Evolutionary conservation across 2,888 invertebrate species (phyloP).

Genomic region (Nudaria mundana): DNA sequence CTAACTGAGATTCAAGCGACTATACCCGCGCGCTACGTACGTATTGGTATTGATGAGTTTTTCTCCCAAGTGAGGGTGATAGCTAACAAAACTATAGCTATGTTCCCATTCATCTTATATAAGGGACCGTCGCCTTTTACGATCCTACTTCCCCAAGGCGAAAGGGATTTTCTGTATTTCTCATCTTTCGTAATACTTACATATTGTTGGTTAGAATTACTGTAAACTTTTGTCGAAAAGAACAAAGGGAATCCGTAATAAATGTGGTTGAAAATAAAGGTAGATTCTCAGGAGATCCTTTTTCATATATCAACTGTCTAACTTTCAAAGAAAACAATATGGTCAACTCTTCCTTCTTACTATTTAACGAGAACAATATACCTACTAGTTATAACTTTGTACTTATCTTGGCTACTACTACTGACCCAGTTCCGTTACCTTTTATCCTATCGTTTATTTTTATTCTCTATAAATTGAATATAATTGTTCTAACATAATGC

Average conservation of each 20-base stretch:
- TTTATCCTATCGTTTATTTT: too few species aligned
- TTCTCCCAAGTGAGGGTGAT: constrained; percentile 15
- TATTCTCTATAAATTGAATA: too few species aligned
- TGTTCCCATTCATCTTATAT: constrained; percentile 16
- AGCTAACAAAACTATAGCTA: constrained; percentile 15
- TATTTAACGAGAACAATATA: constrained; percentile 29
- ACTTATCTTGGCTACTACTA: too few species aligned
- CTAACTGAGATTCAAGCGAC: constrained; percentile 5
- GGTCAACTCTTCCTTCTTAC: constrained; percentile 24
- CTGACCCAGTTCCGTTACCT: too few species aligned
- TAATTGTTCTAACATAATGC: too few species aligned
- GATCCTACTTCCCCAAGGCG: constrained; percentile 24
- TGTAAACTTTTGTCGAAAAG: constrained; percentile 24
- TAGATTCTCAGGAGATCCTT: constrained; percentile 28
- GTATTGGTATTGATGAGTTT: constrained; percentile 18
- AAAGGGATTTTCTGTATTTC: constrained; percentile 22
- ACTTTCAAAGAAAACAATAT: constrained; percentile 51
- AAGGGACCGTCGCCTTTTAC: constrained; percentile 26
- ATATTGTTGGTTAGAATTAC: constrained; percentile 19
- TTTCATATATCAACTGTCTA: constrained; percentile 48
- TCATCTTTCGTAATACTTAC: constrained; percentile 15
- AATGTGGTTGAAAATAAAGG: constrained; percentile 16
- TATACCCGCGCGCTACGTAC: constrained; percentile 13
- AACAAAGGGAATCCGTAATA: constrained; percentile 13
- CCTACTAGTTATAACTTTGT: too few species aligned